These are phyloP conservation scores for Torymus tubicola DNA, from an alignment of 2,888 invertebrate genomes.

Conservation along the genomic window DNA sequence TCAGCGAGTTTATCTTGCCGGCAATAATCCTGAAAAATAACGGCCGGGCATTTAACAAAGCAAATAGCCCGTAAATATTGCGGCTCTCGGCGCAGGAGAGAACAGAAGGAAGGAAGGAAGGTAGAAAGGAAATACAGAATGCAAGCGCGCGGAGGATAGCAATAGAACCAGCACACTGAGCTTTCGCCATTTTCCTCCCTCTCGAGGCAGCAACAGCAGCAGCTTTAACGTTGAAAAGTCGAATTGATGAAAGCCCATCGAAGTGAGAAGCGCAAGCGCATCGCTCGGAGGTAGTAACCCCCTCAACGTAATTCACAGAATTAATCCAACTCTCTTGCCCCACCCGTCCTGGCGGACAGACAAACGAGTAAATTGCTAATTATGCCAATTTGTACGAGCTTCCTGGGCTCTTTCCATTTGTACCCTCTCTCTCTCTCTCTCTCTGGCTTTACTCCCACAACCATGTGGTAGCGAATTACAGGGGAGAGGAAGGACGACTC, in stretches of 20 bases:
- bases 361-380: slow-evolving; percentile 25
- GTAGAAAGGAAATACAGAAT: not conserved
- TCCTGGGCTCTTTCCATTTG: not conserved
- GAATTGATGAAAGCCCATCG: not conserved
- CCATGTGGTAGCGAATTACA: slow-evolving; percentile 9
- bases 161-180: not conserved
- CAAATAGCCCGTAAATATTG: slow-evolving; percentile 40
- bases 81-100: not conserved
- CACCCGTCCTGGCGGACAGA: not conserved
- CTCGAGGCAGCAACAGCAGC: not conserved
- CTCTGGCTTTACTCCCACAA: not conserved
- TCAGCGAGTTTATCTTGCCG: slow-evolving; percentile 27
- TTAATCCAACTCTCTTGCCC: not conserved
- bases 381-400: slow-evolving; percentile 15
- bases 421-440: not conserved
- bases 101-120: not conserved
- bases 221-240: slow-evolving; percentile 6
- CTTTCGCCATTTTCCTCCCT: not conserved
- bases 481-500: slow-evolving; percentile 2
- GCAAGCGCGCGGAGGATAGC: too few species aligned
- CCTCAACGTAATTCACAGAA: not conserved
- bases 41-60: slow-evolving; percentile 24
- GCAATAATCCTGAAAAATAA: slow-evolving; percentile 45
- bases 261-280: not conserved
- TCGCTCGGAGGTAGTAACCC: too few species aligned